Evolutionary conservation across 1,140 invertebrate species (phyloP), one percentile per base, ranked within the genome.

Genomic region (Ceratina australensis): DNA sequence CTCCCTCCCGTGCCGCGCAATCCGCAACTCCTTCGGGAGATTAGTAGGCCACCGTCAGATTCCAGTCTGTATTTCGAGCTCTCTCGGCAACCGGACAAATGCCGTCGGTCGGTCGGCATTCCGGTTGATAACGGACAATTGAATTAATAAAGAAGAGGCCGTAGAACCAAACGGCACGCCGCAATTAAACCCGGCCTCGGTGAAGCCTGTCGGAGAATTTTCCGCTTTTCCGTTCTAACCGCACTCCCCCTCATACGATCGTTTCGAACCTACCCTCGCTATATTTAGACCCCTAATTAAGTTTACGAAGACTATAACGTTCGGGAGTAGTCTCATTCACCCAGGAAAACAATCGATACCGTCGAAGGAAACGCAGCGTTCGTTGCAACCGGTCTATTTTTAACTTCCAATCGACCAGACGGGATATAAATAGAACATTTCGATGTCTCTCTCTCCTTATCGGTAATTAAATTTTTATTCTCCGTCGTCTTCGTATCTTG

Each of bases 101-200:
- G 83, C 68, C 73, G 18, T 10, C n/a, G n/a, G n/a, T 47, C 26
- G 80, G 10, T 26, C 59, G 71, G 68, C 78, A 81, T 84, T 80
- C 82, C 71, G 78, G 49, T 76, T 84, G 83, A 88, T 87, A 85
- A 87, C 68, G 80, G 76, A 77, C 82, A 87, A 88, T 87, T 87
- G 72, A 87, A 87, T 87, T 88, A 88, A 88, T 87, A 79, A 88
- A 87, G 84, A 78, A 80, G 84, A 88, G 87, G 81, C 85, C 86
- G 63, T 85, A 88, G 77, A 78, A 86, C 78, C 77, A 79, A 69
- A 81, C 73, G 80, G 74, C 79, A 80, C 66, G 80, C 22, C 66
- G 79, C 81, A 86, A 87, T 87, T 83, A 87, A 88, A 64, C 68
- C 63, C 73, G 80, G 67, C 82, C 82, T 79, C 60, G 68, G 47